A percentile compares a stretch with the other conserved stretches of the same genome.
phyloP scores from a whole-genome alignment of 2,113 vertebrate species.

The Spilogale gracilis region DNA sequence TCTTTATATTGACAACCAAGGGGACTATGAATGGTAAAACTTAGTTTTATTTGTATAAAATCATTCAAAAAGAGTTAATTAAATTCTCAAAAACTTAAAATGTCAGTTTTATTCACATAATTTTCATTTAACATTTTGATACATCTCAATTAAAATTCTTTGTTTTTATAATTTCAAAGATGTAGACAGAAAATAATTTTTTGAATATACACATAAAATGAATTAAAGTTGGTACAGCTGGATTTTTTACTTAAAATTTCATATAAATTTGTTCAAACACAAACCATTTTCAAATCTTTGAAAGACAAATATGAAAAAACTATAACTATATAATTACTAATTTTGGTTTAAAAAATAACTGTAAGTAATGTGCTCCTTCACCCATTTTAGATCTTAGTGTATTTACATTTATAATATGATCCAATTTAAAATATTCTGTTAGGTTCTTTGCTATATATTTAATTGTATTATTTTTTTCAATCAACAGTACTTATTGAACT shows the following conservation, averaged over 20 bases:
- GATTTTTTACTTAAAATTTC: neutral
- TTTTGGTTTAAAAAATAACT: constrained; percentile 36
- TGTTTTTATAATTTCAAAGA: neutral
- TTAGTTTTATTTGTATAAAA: neutral
- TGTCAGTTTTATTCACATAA: neutral
- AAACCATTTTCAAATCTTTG: neutral
- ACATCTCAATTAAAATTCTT: neutral
- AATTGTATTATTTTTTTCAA: neutral
- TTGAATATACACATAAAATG: neutral
- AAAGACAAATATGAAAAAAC: neutral
- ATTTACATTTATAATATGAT: neutral
- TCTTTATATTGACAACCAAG: neutral
- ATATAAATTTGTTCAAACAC: neutral
- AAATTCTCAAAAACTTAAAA: neutral
- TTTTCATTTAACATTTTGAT: neutral
- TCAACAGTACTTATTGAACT: neutral
- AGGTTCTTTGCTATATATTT: neutral
- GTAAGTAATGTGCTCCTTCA: neutral
- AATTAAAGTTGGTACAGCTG: neutral
- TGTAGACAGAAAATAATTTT: neutral
- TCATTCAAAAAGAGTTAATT: neutral
- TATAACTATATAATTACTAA: neutral
- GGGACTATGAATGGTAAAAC: neutral
- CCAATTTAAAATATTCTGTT: neutral
- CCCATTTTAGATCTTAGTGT: neutral